Conservation (phyloP, 2,888 invertebrate species). For the Nudaria mundana region DNA sequence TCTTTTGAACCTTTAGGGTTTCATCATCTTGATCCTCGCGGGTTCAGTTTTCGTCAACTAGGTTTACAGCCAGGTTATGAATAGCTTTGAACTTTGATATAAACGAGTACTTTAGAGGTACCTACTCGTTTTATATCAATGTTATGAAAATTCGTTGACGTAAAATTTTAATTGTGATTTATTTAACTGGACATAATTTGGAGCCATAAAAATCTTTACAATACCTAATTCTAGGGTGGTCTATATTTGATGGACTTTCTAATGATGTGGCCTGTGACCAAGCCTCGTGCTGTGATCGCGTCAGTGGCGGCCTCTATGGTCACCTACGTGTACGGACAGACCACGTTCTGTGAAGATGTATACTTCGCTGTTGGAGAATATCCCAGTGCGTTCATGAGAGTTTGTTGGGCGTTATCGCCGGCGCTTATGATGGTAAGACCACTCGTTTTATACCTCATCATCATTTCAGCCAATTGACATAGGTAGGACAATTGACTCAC, state of each 20-base stretch:
- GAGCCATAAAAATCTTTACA: background rate
- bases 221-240: conserved; percentile 50
- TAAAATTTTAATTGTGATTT: too few species aligned
- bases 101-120: too few species aligned
- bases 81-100: too few species aligned
- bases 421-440: conserved; percentile 49
- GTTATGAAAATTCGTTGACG: too few species aligned
- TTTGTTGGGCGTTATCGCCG: conserved; percentile 66
- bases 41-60: too few species aligned
- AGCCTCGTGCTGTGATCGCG: conserved; percentile 49
- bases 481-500: background rate
- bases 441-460: too few species aligned
- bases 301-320: conserved; percentile 41
- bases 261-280: conserved; percentile 59
- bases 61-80: too few species aligned
- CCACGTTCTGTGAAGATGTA: conserved; percentile 65
- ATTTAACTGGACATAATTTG: too few species aligned
- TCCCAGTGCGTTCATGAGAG: conserved; percentile 58
- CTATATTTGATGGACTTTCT: conserved; percentile 60
- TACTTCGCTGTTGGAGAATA: conserved; percentile 66
- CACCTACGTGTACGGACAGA: conserved; percentile 64
- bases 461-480: too few species aligned
- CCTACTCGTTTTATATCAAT: too few species aligned
- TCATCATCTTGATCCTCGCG: too few species aligned
- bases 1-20: too few species aligned